Evolutionary conservation across 2,797 vertebrate genomes (phyloP).

Genomic region (Chaetophractus vellerosus): DNA sequence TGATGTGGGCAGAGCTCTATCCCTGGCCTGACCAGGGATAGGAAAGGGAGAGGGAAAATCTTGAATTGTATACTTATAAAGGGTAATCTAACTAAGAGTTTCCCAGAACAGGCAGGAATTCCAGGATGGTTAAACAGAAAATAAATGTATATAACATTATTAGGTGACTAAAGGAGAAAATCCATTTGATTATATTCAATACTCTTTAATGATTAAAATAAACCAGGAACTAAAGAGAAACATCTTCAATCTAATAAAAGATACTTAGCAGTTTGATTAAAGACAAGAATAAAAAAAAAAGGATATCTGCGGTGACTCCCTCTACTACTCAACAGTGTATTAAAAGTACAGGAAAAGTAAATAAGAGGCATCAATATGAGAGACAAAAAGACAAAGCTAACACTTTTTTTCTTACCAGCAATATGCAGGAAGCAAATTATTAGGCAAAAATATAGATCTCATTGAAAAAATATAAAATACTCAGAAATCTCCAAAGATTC

Average conservation of each 20-base stretch:
- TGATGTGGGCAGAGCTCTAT: neutral
- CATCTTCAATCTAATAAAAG: neutral
- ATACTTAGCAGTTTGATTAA: neutral
- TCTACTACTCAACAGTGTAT: neutral
- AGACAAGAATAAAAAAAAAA: neutral
- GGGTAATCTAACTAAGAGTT: neutral
- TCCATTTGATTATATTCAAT: conserved; percentile 12
- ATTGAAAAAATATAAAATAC: conserved; percentile 24
- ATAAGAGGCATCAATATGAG: neutral
- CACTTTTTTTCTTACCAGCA: neutral
- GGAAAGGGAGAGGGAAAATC: neutral
- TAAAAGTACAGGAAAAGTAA: neutral
- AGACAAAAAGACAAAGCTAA: neutral
- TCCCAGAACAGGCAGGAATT: neutral
- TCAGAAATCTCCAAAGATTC: neutral
- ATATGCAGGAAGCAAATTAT: neutral
- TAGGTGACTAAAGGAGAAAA: neutral
- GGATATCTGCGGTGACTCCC: accelerated
- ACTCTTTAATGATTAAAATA: conserved; percentile 40
- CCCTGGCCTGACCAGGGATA: neutral
- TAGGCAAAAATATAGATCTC: neutral
- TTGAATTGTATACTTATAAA: conserved; percentile 1
- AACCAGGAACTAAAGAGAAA: conserved; percentile 42
- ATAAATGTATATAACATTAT: conserved; percentile 22
- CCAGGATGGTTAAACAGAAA: conserved; percentile 21